Base-by-base conservation (phyloP, 23 tunicate genomes). In the Styela clava region DNA sequence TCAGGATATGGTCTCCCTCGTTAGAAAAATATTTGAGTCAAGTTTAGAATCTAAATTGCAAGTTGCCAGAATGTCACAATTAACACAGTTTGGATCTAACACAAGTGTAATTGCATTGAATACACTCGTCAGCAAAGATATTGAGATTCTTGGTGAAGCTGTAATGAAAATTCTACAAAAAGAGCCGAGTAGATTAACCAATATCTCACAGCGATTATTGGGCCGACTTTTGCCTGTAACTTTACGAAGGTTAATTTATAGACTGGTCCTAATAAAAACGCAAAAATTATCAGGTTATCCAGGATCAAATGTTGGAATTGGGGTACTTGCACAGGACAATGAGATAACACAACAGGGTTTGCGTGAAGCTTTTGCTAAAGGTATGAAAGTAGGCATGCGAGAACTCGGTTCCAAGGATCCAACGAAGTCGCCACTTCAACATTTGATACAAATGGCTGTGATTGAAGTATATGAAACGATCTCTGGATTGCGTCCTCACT, bases 391-490 rank as follows among this genome's bases (percentile, higher is more conserved):
- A 27, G 87, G 87, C 24, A 69, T 85, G 84, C 33, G 9, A 31
- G 81, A 85, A 33, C 51, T 91, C n/a, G 71, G 78, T 62, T 33
- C 65, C 9, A 82, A 85, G 71, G 64, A 86, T 3, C 80, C 97
- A 2, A 78, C 90, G 25, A 88, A 85, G 62, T 52, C 87, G 18
- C 82, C 87, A 2, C 25, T 91, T 3, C 52, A 61, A n/a, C 83
- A 82, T 44, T 21, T 91, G 12, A 86, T 91, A 2, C 63, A 78
- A 24, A 86, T 89, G 26, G 79, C 90, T 33, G 74, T 91, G 16
- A 61, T 78, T 1, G 85, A 82, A 29, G 74, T 78, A 2, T 91
- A 86, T 79, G 79, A 79, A 32, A 61, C 84, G 1, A 35, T 22
- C 30, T 51, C 74, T 9, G 86, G 86, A 16, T 27, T 89, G 52